Percentiles rank a stretch among this genome's conserved stretches.
phyloP scores from a whole-genome alignment of 1,140 invertebrate genomes.

The Maniola jurtina region DNA sequence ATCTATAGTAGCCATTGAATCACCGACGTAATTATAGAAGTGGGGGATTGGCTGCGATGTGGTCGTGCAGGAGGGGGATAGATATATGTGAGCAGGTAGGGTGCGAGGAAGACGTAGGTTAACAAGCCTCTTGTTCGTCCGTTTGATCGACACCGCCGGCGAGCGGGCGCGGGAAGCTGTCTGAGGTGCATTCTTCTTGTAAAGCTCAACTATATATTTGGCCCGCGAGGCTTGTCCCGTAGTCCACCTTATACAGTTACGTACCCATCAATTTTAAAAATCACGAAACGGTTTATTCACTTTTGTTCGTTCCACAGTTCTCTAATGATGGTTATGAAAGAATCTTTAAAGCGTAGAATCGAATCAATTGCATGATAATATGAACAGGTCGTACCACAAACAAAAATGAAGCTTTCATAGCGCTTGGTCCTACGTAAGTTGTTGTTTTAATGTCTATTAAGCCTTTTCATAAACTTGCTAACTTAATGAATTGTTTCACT shows the following conservation, averaged over 20 bases:
- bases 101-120: conserved; percentile 57
- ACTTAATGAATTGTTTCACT: too few relatives aligned
- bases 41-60: conserved; percentile 77
- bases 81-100: conserved; percentile 38
- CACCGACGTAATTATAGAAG: conserved; percentile 78
- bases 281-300: conserved; percentile 6
- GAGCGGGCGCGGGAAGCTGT: conserved; percentile 70
- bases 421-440: too few relatives aligned
- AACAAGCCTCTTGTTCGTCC: conserved; percentile 76
- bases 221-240: conserved; percentile 44
- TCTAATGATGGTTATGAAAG: not conserved
- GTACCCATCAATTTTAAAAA: conserved; percentile 38
- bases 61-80: conserved; percentile 54
- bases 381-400: too few relatives aligned
- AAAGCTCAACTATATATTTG: conserved; percentile 77
- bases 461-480: too few relatives aligned
- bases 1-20: conserved; percentile 78
- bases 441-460: too few relatives aligned
- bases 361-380: too few relatives aligned
- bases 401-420: too few relatives aligned
- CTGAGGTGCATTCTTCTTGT: conserved; percentile 76
- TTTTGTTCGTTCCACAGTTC: not conserved
- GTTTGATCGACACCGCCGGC: conserved; percentile 77
- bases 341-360: not conserved
- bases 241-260: conserved; percentile 55